These are phyloP conservation scores for Nibea coibor DNA, from an alignment of 2,113 vertebrate species.

Conservation along the genomic window DNA sequence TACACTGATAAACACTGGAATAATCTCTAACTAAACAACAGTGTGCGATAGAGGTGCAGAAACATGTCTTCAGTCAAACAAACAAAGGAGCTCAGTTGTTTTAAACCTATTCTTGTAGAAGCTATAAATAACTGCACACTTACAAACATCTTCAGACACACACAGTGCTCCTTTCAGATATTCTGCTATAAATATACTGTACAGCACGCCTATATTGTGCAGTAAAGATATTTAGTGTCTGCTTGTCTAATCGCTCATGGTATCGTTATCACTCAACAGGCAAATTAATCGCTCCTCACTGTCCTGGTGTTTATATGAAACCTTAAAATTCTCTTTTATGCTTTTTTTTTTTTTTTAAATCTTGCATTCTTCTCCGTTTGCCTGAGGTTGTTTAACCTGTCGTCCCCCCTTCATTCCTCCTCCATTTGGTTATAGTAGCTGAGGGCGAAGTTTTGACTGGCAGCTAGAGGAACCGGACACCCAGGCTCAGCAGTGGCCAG, in stretches of 20 bases:
- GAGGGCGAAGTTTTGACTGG: constrained; percentile 80
- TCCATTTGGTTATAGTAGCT: constrained; percentile 75
- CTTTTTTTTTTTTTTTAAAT: constrained; percentile 16
- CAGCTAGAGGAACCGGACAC: constrained; percentile 81
- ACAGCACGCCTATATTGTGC: constrained; percentile 22
- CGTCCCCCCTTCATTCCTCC: constrained; percentile 59
- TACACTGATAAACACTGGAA: constrained; percentile 46
- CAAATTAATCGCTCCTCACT: constrained; percentile 36
- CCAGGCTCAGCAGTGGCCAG: constrained; percentile 72
- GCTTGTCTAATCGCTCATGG: constrained; percentile 14
- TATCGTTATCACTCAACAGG: constrained; percentile 16
- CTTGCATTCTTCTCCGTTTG: constrained; percentile 52
- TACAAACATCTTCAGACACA: constrained; percentile 54
- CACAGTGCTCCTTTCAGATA: constrained; percentile 49
- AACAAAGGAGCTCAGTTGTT: constrained; percentile 69
- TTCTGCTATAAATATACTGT: constrained; percentile 58
- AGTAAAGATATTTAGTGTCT: constrained; percentile 42
- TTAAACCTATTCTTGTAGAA: constrained; percentile 67
- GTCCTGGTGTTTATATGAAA: constrained; percentile 43
- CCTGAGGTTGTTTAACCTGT: constrained; percentile 79
- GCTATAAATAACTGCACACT: constrained; percentile 76
- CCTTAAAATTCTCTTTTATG: constrained; percentile 34
- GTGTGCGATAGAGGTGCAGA: constrained; percentile 48
- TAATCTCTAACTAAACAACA: constrained; percentile 41
- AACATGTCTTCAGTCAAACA: constrained; percentile 58